phyloP scores from a whole-genome alignment of 2,797 vertebrate species.

The Staurois parvus region DNA sequence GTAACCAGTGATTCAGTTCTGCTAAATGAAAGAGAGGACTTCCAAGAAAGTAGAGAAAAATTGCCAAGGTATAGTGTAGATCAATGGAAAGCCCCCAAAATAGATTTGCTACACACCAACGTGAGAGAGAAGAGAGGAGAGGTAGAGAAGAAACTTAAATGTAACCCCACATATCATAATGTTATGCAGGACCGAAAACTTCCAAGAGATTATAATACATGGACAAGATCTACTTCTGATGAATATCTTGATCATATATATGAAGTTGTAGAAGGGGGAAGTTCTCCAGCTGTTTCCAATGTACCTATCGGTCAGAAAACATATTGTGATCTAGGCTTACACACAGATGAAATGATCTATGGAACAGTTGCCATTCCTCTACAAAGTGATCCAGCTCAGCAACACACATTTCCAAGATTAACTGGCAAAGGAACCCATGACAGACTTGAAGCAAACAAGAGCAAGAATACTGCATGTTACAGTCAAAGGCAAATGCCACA shows the following conservation, averaged over 20 bases:
- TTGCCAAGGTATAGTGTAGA: constrained; percentile 29
- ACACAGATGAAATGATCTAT: constrained; percentile 32
- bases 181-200: constrained; percentile 68
- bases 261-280: constrained; percentile 48
- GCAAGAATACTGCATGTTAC: constrained; percentile 14
- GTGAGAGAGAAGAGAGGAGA: neutral
- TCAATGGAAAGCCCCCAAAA: neutral
- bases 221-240: constrained; percentile 9
- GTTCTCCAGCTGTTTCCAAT: constrained; percentile 14
- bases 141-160: constrained; percentile 63
- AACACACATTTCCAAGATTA: constrained; percentile 16
- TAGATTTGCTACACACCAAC: constrained; percentile 35
- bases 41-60: constrained; percentile 13
- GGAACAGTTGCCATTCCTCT: constrained; percentile 17
- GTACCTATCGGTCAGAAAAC: constrained; percentile 45
- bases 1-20: neutral
- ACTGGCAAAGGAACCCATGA: neutral
- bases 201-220: constrained; percentile 52
- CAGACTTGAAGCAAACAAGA: neutral
- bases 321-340: neutral
- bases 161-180: constrained; percentile 66
- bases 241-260: constrained; percentile 51
- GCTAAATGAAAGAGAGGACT: constrained; percentile 16
- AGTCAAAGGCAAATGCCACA: neutral
- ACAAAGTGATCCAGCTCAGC: neutral